Evolutionary conservation across 2,888 invertebrate genomes (phyloP).

Genomic region (Belgica antarctica): DNA sequence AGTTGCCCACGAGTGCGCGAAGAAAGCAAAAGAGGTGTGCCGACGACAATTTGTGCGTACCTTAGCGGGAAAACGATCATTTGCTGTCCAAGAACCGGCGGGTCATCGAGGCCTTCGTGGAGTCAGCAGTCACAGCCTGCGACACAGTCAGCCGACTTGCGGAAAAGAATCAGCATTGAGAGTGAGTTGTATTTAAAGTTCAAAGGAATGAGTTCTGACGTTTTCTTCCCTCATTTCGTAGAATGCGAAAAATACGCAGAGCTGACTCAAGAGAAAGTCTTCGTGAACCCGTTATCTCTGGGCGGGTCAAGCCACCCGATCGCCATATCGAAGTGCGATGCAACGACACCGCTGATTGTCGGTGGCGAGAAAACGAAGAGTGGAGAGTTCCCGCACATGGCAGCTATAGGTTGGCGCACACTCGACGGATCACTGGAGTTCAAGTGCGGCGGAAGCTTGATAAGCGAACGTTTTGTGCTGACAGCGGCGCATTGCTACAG

Average conservation of each 20-base stretch:
- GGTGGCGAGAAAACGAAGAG: conserved; percentile 55
- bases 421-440: conserved; percentile 48
- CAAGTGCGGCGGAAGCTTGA: conserved; percentile 55
- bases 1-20: neutral
- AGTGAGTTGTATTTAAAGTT: neutral
- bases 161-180: conserved; percentile 21
- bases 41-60: neutral
- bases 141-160: no score
- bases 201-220: neutral
- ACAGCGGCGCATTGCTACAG: conserved; percentile 60
- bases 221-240: neutral
- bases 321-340: neutral
- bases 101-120: no score
- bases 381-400: conserved; percentile 62
- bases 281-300: neutral
- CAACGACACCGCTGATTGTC: conserved; percentile 48
- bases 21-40: neutral
- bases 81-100: conserved; percentile 44
- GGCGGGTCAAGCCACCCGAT: neutral
- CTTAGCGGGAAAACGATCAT: conserved; percentile 41
- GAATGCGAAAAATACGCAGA: conserved; percentile 34
- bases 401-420: conserved; percentile 53
- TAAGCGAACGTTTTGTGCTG: conserved; percentile 57
- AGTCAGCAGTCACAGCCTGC: neutral
- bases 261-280: neutral